Percentiles rank a stretch among this genome's conserved stretches.
These are phyloP conservation scores for Metellina segmentata DNA, from an alignment of 2,888 invertebrate genomes.

Conservation along the genomic window DNA sequence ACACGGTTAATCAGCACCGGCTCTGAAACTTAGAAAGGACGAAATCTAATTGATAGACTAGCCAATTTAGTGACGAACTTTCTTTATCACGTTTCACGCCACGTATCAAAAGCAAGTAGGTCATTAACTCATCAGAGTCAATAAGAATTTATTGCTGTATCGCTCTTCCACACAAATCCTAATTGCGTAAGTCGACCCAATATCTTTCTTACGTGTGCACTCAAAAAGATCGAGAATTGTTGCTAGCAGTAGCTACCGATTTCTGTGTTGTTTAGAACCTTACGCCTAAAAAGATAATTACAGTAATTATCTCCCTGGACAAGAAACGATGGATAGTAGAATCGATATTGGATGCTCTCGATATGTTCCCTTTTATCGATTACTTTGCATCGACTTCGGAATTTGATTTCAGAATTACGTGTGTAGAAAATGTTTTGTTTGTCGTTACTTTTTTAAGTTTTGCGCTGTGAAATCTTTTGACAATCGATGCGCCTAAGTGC, in stretches of 20 bases:
- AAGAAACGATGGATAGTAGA: constrained; percentile 2
- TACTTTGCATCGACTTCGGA: constrained; percentile 12
- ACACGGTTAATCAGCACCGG: too few species aligned
- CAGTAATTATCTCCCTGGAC: neutral
- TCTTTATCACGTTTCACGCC: neutral
- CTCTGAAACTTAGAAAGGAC: too few species aligned
- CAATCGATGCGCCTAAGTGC: constrained; percentile 8
- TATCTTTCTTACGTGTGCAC: neutral
- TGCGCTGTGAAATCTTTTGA: neutral
- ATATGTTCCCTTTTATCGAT: constrained; percentile 20
- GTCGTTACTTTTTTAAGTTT: neutral
- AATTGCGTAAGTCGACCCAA: constrained; percentile 3
- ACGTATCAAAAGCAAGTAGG: neutral
- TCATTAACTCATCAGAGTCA: constrained; percentile 11
- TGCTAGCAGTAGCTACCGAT: neutral
- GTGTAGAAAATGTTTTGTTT: constrained; percentile 1
- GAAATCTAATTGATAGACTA: neutral
- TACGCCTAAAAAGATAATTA: constrained; percentile 35
- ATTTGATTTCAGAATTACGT: constrained; percentile 29
- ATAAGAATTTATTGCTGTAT: neutral
- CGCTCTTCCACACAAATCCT: neutral
- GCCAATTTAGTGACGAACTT: neutral
- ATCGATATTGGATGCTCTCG: constrained; percentile 14
- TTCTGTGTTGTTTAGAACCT: neutral
- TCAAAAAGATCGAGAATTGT: neutral